phyloP scores from a whole-genome alignment of 2,888 invertebrate species.

The Actias luna region DNA sequence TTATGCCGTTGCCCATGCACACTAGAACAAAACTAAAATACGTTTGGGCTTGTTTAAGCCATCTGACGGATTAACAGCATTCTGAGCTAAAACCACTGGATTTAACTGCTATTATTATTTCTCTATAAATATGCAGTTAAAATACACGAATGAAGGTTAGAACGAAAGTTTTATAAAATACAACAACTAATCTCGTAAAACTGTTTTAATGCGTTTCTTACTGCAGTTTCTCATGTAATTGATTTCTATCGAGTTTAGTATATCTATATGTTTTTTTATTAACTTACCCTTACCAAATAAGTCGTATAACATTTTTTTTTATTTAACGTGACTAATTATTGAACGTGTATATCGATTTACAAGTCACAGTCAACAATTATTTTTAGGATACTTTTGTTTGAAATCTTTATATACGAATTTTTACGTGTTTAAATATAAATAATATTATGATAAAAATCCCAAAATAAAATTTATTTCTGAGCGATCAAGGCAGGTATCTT shows the following conservation, averaged over 20 bases:
- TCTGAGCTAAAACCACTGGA: not conserved
- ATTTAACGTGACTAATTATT: too few species aligned
- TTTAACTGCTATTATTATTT: conserved; percentile 2
- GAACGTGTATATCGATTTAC: too few species aligned
- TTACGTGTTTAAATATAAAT: too few species aligned
- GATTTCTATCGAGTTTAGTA: not conserved
- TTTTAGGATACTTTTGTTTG: too few species aligned
- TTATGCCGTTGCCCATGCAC: not conserved
- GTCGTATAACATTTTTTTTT: too few species aligned
- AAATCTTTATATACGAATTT: too few species aligned
- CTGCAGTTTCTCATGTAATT: not conserved
- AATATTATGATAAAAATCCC: too few species aligned
- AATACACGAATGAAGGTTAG: not conserved
- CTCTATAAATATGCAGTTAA: not conserved
- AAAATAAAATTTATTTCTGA: too few species aligned
- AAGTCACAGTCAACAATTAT: too few species aligned
- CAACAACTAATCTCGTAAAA: not conserved
- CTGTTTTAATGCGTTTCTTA: not conserved
- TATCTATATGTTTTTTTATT: too few species aligned
- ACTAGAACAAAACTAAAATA: not conserved
- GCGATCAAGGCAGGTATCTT: too few species aligned
- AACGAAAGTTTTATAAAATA: conserved; percentile 9
- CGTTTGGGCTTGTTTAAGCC: not conserved
- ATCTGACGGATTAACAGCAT: not conserved
- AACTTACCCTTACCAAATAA: too few species aligned